Evolutionary conservation across 30 jellyfish, hydroid and myxozoan species (phyloP).

Genomic region (Aurelia coerulea): DNA sequence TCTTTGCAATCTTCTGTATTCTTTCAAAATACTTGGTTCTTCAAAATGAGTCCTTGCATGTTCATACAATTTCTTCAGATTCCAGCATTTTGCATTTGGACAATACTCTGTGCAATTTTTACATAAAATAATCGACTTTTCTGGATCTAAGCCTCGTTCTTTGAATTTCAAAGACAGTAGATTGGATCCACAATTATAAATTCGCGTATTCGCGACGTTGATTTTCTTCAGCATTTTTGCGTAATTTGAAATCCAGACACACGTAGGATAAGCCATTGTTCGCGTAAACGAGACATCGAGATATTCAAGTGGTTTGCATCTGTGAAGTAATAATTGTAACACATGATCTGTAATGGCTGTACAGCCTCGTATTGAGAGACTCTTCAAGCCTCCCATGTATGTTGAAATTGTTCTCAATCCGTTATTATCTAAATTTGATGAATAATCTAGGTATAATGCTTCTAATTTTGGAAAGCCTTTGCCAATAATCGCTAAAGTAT

Average conservation of each 20-base stretch:
- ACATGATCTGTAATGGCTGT: slow-evolving; percentile 17
- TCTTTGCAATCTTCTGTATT: not conserved
- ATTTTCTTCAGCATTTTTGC: not conserved
- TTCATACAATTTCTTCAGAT: not conserved
- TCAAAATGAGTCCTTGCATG: slow-evolving; percentile 4
- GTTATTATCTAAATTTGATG: slow-evolving; percentile 15
- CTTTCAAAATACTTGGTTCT: slow-evolving; percentile 14
- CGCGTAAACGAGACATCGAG: slow-evolving; percentile 57
- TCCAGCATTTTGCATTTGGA: not conserved
- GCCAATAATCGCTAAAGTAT: not conserved
- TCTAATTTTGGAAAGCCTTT: not conserved
- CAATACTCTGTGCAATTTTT: slow-evolving; percentile 11
- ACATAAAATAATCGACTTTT: not conserved
- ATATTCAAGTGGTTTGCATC: slow-evolving; percentile 18
- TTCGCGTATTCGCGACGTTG: slow-evolving; percentile 38
- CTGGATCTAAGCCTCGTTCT: slow-evolving; percentile 37
- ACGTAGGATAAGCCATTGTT: slow-evolving; percentile 51
- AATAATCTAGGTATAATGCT: slow-evolving; percentile 2
- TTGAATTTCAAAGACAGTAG: slow-evolving; percentile 7
- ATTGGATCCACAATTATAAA: slow-evolving; percentile 31
- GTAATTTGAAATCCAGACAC: slow-evolving; percentile 23
- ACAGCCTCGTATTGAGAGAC: slow-evolving; percentile 30
- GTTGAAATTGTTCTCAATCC: not conserved
- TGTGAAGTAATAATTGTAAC: not conserved
- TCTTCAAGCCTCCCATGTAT: slow-evolving; percentile 7